Conservation (phyloP, 64 coral and sea anemone genomes). For the Acropora tenuis region DNA sequence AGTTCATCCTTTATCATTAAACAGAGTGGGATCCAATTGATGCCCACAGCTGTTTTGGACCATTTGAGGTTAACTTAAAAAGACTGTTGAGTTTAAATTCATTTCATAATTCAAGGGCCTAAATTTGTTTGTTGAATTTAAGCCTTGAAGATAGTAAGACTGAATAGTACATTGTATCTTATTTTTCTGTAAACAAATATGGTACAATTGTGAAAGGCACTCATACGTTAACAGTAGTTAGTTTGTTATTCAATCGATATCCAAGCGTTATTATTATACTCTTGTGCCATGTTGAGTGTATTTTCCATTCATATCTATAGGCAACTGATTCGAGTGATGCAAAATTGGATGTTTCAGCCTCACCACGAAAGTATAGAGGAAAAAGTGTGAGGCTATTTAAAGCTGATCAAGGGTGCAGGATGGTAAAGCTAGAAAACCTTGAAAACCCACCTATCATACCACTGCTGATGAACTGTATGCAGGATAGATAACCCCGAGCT, state of each 20-base stretch:
- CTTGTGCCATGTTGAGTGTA: not conserved
- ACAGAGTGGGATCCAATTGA: too few species aligned
- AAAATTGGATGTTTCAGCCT: not conserved
- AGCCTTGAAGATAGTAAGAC: too few species aligned
- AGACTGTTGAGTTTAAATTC: too few species aligned
- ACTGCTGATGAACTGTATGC: conserved; percentile 54
- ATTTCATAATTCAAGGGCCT: too few species aligned
- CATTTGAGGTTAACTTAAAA: too few species aligned
- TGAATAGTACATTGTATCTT: too few species aligned
- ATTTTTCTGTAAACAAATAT: not conserved
- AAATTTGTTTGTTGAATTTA: too few species aligned
- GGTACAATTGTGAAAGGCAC: too few species aligned
- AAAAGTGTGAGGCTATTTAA: conserved; percentile 48
- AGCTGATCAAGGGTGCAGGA: not conserved
- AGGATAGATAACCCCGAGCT: conserved; percentile 62
- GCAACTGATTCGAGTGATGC: not conserved
- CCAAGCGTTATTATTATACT: not conserved
- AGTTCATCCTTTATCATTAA: too few species aligned
- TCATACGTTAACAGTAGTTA: too few species aligned
- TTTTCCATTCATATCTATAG: conserved; percentile 5
- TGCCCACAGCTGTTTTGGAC: too few species aligned
- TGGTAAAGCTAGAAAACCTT: conserved; percentile 55
- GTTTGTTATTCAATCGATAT: not conserved
- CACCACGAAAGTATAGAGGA: conserved; percentile 49
- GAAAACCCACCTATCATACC: conserved; percentile 56